Conservation (phyloP, 2,888 invertebrate genomes). For the Microplitis manilae region DNA sequence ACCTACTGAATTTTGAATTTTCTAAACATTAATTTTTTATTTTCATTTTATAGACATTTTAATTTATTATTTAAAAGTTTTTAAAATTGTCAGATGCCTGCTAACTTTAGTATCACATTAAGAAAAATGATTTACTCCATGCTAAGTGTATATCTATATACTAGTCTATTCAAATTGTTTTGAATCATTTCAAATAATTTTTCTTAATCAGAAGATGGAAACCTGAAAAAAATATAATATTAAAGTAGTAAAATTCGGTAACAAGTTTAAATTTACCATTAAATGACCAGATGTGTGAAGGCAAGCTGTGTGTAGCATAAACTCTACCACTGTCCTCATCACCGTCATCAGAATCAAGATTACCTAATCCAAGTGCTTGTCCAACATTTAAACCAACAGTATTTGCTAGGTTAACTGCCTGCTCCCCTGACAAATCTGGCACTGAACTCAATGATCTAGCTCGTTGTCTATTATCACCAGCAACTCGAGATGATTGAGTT, state of each 20-base stretch:
- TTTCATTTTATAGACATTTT: no score
- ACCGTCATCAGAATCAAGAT: conserved; percentile 79
- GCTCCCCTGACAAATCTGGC: conserved; percentile 79
- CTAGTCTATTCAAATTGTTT: no score
- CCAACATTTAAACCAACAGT: conserved; percentile 78
- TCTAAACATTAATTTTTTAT: no score
- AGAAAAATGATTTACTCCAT: no score
- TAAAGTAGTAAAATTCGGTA: background rate
- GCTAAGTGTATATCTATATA: no score
- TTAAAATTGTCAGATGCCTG: no score
- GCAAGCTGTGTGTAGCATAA: conserved; percentile 90
- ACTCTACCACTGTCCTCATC: conserved; percentile 79
- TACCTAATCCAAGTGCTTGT: conserved; percentile 79
- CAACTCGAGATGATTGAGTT: conserved; percentile 65
- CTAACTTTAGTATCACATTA: no score
- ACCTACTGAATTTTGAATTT: no score
- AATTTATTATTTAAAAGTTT: no score
- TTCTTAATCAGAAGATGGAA: background rate
- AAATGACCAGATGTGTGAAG: conserved; percentile 93
- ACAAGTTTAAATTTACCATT: conserved; percentile 77
- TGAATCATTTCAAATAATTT: no score
- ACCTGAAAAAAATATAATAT: background rate
- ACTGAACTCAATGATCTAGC: conserved; percentile 88
- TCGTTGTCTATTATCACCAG: conserved; percentile 77
- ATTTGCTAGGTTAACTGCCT: conserved; percentile 77